These are phyloP conservation scores for Propithecus coquereli DNA, from an alignment of 2,113 vertebrate genomes.

Conservation along the genomic window DNA sequence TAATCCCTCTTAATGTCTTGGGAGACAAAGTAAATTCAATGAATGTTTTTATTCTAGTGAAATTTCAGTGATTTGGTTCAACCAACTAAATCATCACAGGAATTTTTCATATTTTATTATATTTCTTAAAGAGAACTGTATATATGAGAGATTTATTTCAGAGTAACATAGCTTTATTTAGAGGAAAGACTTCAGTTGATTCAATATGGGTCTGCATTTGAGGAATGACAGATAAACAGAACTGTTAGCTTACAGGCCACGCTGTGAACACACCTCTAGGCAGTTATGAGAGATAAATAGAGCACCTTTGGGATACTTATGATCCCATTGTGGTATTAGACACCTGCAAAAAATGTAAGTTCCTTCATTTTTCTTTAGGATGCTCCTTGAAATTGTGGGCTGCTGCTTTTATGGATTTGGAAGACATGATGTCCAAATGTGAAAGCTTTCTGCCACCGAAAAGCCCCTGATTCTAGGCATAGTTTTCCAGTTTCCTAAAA, in stretches of 20 bases:
- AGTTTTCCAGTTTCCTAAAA: neutral
- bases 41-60: neutral
- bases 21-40: neutral
- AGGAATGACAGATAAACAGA: neutral
- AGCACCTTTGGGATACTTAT: neutral
- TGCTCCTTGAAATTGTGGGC: neutral
- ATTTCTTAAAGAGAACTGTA: neutral
- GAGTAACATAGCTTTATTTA: neutral
- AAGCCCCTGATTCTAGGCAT: neutral
- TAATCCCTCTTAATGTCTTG: neutral
- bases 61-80: neutral
- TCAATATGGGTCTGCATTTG: neutral
- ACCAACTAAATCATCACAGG: neutral
- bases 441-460: neutral
- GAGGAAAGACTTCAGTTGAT: neutral
- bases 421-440: neutral
- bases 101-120: constrained; percentile 26
- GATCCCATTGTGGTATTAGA: neutral
- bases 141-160: neutral
- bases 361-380: neutral
- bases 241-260: neutral
- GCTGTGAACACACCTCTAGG: neutral
- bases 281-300: neutral
- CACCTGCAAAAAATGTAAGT: neutral
- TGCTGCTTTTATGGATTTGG: neutral